phyloP scores from a whole-genome alignment of 2,797 vertebrate genomes.

The Epinephelus malabaricus region DNA sequence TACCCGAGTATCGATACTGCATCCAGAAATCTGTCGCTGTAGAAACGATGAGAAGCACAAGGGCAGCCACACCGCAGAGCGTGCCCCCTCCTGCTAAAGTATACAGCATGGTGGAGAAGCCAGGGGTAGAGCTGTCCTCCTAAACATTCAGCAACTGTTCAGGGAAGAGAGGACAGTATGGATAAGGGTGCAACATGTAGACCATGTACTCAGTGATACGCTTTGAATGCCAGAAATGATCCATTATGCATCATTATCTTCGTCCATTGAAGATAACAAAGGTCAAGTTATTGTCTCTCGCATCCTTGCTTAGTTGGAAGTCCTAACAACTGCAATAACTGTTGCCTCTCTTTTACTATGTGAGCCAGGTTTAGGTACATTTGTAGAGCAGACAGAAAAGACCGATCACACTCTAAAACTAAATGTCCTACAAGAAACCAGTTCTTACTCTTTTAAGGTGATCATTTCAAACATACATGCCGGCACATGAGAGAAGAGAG shows the following conservation, averaged over 20 bases:
- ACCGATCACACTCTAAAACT: neutral
- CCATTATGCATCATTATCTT: neutral
- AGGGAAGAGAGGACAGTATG: conserved; percentile 4
- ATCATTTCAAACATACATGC: neutral
- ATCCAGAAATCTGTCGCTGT: conserved; percentile 91
- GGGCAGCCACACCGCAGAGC: conserved; percentile 86
- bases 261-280: neutral
- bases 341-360: neutral
- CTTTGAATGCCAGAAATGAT: neutral
- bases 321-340: neutral
- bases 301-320: neutral
- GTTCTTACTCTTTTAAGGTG: neutral
- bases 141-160: conserved; percentile 66
- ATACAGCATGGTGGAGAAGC: conserved; percentile 84
- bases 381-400: neutral
- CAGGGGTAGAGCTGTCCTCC: conserved; percentile 66
- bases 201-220: neutral
- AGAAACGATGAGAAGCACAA: conserved; percentile 89
- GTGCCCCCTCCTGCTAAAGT: conserved; percentile 87
- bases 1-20: conserved; percentile 88
- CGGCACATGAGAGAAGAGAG: neutral
- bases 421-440: too few relatives aligned
- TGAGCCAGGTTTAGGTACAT: neutral
- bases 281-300: neutral
- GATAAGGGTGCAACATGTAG: neutral